phyloP scores from a whole-genome alignment of 2,888 invertebrate species.

The Drosophila yooni region DNA sequence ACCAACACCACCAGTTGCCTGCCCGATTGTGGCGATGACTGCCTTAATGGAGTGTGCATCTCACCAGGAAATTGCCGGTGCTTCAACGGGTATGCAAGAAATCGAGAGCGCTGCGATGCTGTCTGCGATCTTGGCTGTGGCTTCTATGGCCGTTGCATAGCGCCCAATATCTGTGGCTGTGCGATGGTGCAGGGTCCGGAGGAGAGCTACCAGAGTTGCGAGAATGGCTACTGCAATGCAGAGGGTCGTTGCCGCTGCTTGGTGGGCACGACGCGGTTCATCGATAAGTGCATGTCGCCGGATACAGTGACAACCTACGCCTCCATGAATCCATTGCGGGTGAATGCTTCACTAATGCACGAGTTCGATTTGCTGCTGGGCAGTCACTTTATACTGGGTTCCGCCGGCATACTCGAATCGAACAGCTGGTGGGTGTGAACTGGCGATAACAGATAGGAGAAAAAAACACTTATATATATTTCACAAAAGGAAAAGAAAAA shows the following conservation, averaged over 20 bases:
- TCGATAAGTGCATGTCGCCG: slow-evolving; percentile 79
- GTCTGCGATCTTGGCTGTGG: slow-evolving; percentile 80
- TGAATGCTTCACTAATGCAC: slow-evolving; percentile 75
- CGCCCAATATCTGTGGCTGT: slow-evolving; percentile 84
- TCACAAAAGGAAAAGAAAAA: slow-evolving; percentile 3
- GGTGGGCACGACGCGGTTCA: slow-evolving; percentile 78
- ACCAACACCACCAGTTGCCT: slow-evolving; percentile 77
- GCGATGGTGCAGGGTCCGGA: slow-evolving; percentile 62
- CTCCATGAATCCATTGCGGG: slow-evolving; percentile 65
- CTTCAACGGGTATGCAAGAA: slow-evolving; percentile 81
- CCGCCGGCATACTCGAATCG: slow-evolving; percentile 26
- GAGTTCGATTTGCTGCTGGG: slow-evolving; percentile 80
- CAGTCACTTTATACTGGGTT: slow-evolving; percentile 70
- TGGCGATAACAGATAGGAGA: slow-evolving; percentile 18
- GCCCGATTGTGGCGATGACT: slow-evolving; percentile 80
- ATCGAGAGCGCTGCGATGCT: slow-evolving; percentile 74
- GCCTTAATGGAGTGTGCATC: slow-evolving; percentile 84
- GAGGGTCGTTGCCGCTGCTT: slow-evolving; percentile 79
- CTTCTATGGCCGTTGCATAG: slow-evolving; percentile 82
- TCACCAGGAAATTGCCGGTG: slow-evolving; percentile 84
- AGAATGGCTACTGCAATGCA: slow-evolving; percentile 73
- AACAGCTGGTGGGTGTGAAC: slow-evolving; percentile 57
- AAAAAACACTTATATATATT: neutral
- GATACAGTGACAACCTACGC: slow-evolving; percentile 83
- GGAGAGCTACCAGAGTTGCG: slow-evolving; percentile 58